Evolutionary conservation across 2,888 invertebrate genomes (phyloP).

Genomic region (Aleiodes alternator): DNA sequence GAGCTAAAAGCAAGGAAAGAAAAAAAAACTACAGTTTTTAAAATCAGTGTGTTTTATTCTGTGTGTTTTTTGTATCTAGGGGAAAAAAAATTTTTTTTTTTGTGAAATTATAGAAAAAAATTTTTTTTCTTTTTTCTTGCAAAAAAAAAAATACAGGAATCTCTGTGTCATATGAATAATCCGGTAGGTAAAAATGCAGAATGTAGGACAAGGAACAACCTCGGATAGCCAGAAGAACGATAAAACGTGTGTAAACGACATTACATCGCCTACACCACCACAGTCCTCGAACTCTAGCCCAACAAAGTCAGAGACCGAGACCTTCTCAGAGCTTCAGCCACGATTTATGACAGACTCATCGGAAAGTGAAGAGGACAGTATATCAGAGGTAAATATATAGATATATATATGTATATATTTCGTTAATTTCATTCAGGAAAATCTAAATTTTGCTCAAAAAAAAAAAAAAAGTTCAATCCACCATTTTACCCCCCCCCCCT

Average conservation of each 20-base stretch:
- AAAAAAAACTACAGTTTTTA: no score
- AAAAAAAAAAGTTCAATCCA: slow-evolving; percentile 8
- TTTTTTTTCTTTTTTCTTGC: slow-evolving; percentile 34
- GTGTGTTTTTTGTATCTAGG: no score
- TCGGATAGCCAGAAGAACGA: slow-evolving; percentile 85
- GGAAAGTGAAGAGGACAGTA: slow-evolving; percentile 97
- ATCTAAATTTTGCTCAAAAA: no score
- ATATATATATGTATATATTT: no score
- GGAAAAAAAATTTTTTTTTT: no score
- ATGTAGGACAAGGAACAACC: slow-evolving; percentile 86
- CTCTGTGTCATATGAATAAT: slow-evolving; percentile 76
- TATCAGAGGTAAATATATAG: slow-evolving; percentile 97
- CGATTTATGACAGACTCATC: slow-evolving; percentile 95
- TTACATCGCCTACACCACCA: slow-evolving; percentile 84
- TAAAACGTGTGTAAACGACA: slow-evolving; percentile 77
- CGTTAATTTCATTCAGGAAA: slow-evolving; percentile 57
- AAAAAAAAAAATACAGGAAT: slow-evolving; percentile 57
- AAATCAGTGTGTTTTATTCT: no score
- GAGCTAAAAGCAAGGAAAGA: no score
- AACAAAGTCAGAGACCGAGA: slow-evolving; percentile 88
- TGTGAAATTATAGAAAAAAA: slow-evolving; percentile 61
- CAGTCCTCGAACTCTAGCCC: slow-evolving; percentile 90
- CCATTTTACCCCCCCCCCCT: slow-evolving; percentile 35
- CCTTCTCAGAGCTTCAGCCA: slow-evolving; percentile 88
- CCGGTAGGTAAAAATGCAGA: slow-evolving; percentile 91